Percentiles rank a stretch among this genome's conserved stretches.
These are phyloP conservation scores for Colius striatus DNA, from an alignment of 2,113 vertebrate genomes.

Conservation along the genomic window DNA sequence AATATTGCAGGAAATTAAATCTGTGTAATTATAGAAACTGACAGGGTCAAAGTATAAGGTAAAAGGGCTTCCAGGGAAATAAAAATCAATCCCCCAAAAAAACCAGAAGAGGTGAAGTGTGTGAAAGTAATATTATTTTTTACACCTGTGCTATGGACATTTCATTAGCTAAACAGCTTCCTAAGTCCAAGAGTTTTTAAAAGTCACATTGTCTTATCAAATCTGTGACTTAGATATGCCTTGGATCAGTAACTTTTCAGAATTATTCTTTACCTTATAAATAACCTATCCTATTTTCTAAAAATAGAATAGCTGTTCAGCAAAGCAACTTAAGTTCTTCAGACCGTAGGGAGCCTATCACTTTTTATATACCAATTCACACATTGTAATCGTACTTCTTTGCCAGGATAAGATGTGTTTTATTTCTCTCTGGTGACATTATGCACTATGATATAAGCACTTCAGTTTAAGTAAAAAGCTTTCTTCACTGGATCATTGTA, in stretches of 20 bases:
- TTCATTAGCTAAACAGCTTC: neutral
- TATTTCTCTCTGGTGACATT: slow-evolving; percentile 1
- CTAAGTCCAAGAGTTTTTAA: neutral
- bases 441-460: neutral
- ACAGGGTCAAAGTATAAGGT: neutral
- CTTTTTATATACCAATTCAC: neutral
- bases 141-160: neutral
- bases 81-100: too few relatives aligned
- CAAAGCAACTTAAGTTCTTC: neutral
- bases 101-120: neutral
- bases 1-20: neutral
- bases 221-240: neutral
- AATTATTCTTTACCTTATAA: neutral
- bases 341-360: neutral
- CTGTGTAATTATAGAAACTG: neutral
- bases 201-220: neutral
- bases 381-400: neutral
- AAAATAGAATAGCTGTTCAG: neutral
- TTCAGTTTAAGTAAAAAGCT: slow-evolving; percentile 3
- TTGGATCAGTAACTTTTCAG: neutral
- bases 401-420: neutral
- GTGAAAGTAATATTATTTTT: neutral
- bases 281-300: neutral
- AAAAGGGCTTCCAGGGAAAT: neutral
- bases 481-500: neutral